Evolutionary conservation across 2,888 invertebrate species (phyloP), one percentile per base, ranked within the genome.

Genomic region (Caenorhabditis sp.): DNA sequence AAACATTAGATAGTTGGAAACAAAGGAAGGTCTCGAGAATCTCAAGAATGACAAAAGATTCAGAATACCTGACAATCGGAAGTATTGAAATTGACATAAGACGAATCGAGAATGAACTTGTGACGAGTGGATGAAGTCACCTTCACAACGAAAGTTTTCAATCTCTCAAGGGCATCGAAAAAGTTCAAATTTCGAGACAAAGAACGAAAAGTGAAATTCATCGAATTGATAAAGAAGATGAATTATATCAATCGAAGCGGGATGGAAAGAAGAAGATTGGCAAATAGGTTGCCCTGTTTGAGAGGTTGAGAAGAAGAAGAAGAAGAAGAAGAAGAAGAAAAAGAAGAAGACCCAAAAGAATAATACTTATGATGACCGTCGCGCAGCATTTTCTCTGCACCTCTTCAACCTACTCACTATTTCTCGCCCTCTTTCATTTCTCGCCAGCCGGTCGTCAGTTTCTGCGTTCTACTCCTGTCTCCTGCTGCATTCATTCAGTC

Each of bases 311-410:
- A 69, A 51, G 41, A 24, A 56, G 58, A 75, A 19, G 24, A 49
- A 31, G 28, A 49, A 38, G 41, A 38, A 26, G 26, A 61, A 51
- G 72, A 80, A 61, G 54, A 64, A 54, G n/a, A n/a, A 59, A 12
- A 59, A 35, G 26, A n/a, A 59, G 24, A 49, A 31, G 28, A 49
- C 61, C 61, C 54, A 26, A 35, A 61, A 51, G 72, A 80, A 61
- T 63, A 64, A 54, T 79, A 79, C 63, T 72, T 61, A 69, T 77
- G 77, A 77, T 69, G 61, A 70, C 49, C 49, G 61, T 69, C 31
- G 54, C 68, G 31, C 35, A 31, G 73, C 41, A 56, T 61, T 51
- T 24, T 64, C 75, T 66, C 56, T 66, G 31, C 49, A 58, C 49
- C 35, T 74, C 73, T 56, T 47, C 44, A 63, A 58, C 76, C 51